Evolutionary conservation across 2,888 invertebrate genomes (phyloP).

Genomic region (Cantharis lateralis): DNA sequence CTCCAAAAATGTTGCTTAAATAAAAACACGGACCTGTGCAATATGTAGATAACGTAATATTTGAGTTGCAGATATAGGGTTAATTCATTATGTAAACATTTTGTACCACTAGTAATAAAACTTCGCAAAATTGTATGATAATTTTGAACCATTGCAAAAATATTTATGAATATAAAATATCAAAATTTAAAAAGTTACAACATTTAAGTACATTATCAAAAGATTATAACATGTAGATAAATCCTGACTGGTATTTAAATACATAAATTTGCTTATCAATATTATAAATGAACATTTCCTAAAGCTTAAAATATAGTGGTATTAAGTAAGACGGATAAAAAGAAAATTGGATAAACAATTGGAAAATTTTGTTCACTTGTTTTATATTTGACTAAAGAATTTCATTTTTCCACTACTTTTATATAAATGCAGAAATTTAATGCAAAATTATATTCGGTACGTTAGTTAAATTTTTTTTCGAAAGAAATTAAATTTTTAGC

Average conservation of each 20-base stretch:
- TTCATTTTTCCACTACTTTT: no score
- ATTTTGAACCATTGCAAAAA: slow-evolving; percentile 3
- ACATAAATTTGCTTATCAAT: not conserved
- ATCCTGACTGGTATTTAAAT: not conserved
- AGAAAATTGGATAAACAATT: not conserved
- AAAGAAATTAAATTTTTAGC: not conserved
- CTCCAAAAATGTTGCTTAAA: slow-evolving; percentile 7
- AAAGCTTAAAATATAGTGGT: not conserved
- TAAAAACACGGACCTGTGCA: slow-evolving; percentile 9
- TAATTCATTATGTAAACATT: slow-evolving; percentile 3
- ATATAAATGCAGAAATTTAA: not conserved
- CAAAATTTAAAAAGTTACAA: not conserved
- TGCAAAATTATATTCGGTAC: not conserved
- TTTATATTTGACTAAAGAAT: not conserved
- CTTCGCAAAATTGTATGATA: not conserved
- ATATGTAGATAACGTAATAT: slow-evolving; percentile 4
- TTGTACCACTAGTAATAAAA: slow-evolving; percentile 4
- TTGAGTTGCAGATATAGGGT: slow-evolving; percentile 4
- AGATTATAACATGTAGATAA: not conserved
- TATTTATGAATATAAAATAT: not conserved
- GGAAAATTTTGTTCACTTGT: not conserved
- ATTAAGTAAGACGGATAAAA: not conserved
- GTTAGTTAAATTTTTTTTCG: not conserved
- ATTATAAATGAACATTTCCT: not conserved
- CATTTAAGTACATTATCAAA: not conserved